These are phyloP conservation scores for Zhuqinia jingwanae DNA, from an alignment of 2,888 invertebrate genomes.

Conservation along the genomic window DNA sequence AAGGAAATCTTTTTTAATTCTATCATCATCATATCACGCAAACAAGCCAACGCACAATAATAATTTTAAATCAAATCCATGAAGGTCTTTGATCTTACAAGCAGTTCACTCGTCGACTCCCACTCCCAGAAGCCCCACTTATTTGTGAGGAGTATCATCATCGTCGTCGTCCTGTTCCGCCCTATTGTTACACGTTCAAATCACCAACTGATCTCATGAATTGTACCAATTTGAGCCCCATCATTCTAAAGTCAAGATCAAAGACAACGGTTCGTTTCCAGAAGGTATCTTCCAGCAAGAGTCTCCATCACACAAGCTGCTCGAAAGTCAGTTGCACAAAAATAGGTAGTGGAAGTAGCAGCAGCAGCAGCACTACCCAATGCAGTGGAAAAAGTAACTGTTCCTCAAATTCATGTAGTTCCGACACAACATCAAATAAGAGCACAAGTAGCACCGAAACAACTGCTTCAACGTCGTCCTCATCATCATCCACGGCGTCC, in stretches of 20 bases:
- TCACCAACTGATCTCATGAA: constrained; percentile 63
- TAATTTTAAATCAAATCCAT: constrained; percentile 4
- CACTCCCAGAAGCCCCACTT: not conserved
- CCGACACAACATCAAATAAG: constrained; percentile 61
- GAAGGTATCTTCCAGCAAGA: constrained; percentile 38
- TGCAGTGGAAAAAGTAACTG: not conserved
- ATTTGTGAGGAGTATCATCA: not conserved
- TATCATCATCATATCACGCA: too few species aligned
- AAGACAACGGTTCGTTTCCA: constrained; percentile 63
- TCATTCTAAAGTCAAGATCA: constrained; percentile 70
- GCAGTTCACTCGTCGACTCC: not conserved
- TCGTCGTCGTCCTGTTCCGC: not conserved
- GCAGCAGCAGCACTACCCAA: constrained; percentile 39
- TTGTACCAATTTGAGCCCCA: constrained; percentile 69
- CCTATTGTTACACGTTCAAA: constrained; percentile 14
- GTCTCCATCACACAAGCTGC: constrained; percentile 1
- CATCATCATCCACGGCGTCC: constrained; percentile 25
- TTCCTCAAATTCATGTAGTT: constrained; percentile 31
- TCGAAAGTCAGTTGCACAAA: constrained; percentile 59
- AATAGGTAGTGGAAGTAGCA: constrained; percentile 45
- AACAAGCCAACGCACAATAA: too few species aligned
- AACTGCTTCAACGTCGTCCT: constrained; percentile 49
- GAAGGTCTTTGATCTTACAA: constrained; percentile 37
- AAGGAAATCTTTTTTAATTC: not conserved
- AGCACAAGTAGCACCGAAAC: constrained; percentile 45